Evolutionary conservation across 2,888 invertebrate species (phyloP).

Genomic region (Scrobipalpa atriplicella): DNA sequence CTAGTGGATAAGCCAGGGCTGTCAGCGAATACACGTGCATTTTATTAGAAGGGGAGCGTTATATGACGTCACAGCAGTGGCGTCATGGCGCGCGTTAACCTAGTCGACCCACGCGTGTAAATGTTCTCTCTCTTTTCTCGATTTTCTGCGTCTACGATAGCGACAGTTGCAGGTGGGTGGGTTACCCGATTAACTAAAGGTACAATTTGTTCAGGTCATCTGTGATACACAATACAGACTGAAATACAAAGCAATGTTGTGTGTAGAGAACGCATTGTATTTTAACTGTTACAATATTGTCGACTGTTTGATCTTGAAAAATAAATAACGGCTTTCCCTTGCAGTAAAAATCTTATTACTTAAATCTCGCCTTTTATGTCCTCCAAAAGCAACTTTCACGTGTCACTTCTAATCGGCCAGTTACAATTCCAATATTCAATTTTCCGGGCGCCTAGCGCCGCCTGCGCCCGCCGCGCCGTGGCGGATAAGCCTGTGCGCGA

Average conservation of each 20-base stretch:
- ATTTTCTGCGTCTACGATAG: background rate
- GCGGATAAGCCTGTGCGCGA: constrained; percentile 29
- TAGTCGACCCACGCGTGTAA: background rate
- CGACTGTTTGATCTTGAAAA: no score
- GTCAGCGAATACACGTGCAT: constrained; percentile 10
- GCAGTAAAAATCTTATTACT: no score
- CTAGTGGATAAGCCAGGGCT: no score
- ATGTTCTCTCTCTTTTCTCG: background rate
- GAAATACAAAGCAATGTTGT: no score
- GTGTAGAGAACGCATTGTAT: no score
- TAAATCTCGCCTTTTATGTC: background rate
- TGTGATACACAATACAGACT: no score
- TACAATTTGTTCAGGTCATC: no score
- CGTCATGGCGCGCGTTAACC: constrained; percentile 10
- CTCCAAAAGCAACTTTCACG: background rate
- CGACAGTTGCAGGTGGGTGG: background rate
- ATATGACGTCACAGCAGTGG: constrained; percentile 18
- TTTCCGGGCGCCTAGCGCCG: constrained; percentile 32
- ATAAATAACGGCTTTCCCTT: background rate
- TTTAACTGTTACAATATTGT: no score
- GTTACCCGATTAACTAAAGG: background rate
- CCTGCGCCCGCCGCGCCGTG: constrained; percentile 29
- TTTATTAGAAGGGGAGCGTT: background rate
- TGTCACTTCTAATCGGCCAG: constrained; percentile 15
- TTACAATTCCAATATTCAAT: constrained; percentile 25